Percentiles rank a stretch among this genome's conserved stretches.
Evolutionary conservation across 2,797 vertebrate species (phyloP).

Genomic region (Halcyon smyrnensis): DNA sequence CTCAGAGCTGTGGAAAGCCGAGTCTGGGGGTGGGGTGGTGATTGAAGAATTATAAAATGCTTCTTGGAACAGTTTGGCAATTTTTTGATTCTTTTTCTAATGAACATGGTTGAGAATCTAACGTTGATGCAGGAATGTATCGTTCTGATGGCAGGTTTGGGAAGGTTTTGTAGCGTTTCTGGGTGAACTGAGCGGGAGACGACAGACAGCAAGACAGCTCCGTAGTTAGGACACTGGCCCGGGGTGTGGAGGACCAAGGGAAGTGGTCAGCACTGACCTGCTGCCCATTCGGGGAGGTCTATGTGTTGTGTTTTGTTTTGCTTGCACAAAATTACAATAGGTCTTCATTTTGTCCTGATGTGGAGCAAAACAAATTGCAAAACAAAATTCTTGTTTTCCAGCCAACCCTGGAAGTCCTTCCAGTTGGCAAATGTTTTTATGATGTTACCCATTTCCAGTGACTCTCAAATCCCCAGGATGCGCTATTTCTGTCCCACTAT

Average conservation of each 20-base stretch:
- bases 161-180: background rate
- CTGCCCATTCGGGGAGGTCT: fast-evolving
- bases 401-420: constrained; percentile 35
- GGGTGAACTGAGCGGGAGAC: background rate
- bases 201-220: background rate
- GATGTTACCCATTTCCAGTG: constrained; percentile 13
- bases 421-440: background rate
- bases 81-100: background rate
- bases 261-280: background rate
- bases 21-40: fast-evolving
- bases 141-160: background rate
- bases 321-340: background rate
- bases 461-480: background rate
- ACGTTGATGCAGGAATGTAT: background rate
- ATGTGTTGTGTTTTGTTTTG: background rate
- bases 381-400: constrained; percentile 23
- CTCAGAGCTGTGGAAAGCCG: background rate
- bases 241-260: background rate
- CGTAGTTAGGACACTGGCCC: fast-evolving
- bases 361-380: constrained; percentile 37
- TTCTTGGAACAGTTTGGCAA: background rate
- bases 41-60: background rate
- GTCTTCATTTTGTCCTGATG: background rate
- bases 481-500: background rate
- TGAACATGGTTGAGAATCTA: background rate